Percentiles rank a stretch among this genome's conserved stretches.
Conservation (phyloP, 1,140 invertebrate species). For the Palaemon carinicauda region DNA sequence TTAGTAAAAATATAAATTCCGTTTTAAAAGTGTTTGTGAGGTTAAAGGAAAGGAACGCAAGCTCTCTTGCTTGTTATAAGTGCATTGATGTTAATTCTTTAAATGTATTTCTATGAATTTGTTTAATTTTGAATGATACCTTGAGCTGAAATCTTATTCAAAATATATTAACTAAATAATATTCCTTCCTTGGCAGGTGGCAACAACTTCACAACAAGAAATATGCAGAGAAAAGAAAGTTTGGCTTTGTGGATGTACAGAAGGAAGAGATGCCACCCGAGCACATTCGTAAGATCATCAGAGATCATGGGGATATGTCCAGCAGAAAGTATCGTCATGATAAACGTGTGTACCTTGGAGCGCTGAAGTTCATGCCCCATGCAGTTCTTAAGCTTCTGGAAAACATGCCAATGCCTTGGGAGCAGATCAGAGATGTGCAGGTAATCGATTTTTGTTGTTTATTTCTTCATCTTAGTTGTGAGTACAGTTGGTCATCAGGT, state of each 20-base stretch:
- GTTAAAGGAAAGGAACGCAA: too few relatives aligned
- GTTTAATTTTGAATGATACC: too few relatives aligned
- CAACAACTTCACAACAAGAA: conserved; percentile 97
- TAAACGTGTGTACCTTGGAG: conserved; percentile 97
- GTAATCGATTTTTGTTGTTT: conserved; percentile 9
- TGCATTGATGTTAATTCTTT: too few relatives aligned
- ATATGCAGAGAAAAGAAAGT: conserved; percentile 97
- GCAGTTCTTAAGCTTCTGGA: conserved; percentile 98
- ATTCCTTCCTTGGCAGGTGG: conserved; percentile 89
- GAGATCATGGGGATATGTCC: conserved; percentile 99
- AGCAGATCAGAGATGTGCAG: conserved; percentile 90
- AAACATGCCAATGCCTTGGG: conserved; percentile 99
- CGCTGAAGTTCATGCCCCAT: conserved; percentile 99
- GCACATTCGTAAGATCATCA: conserved; percentile 97
- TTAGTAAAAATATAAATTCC: too few relatives aligned
- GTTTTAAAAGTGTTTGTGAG: too few relatives aligned
- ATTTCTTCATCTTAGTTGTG: too few relatives aligned
- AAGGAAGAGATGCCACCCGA: conserved; percentile 99
- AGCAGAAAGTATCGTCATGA: conserved; percentile 98
- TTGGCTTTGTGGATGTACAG: conserved; percentile 98
- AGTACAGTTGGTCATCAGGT: too few relatives aligned
- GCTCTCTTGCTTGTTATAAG: too few relatives aligned
- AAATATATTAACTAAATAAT: conserved; percentile 13
- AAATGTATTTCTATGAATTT: too few relatives aligned
- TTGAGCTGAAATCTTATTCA: background rate